These are phyloP conservation scores for Ectobius pallidus DNA, from an alignment of 2,888 invertebrate genomes.

Conservation along the genomic window DNA sequence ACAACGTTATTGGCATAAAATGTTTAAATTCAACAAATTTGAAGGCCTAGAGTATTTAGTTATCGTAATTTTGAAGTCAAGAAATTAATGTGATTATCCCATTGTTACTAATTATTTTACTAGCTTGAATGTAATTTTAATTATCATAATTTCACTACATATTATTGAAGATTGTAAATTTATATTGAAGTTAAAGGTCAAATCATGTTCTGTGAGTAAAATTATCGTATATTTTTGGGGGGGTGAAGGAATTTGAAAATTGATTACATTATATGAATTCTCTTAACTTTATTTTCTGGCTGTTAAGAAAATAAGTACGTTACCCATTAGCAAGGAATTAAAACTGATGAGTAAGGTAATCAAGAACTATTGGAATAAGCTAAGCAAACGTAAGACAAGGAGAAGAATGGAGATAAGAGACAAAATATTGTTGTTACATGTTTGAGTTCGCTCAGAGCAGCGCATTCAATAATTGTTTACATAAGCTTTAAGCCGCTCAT, in stretches of 20 bases:
- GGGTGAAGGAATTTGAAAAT: neutral
- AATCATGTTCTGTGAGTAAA: too few species aligned
- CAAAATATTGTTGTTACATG: slow-evolving; percentile 28
- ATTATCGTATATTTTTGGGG: too few species aligned
- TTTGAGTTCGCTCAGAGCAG: slow-evolving; percentile 19
- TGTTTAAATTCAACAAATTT: too few species aligned
- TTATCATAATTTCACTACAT: too few species aligned
- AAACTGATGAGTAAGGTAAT: neutral
- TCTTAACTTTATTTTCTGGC: neutral
- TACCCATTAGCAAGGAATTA: slow-evolving; percentile 1
- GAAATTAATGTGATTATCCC: too few species aligned
- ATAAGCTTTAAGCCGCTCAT: neutral
- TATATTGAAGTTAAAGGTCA: too few species aligned
- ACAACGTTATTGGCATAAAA: too few species aligned
- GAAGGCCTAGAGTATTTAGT: too few species aligned
- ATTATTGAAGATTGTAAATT: too few species aligned
- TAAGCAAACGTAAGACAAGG: neutral
- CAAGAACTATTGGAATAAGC: neutral
- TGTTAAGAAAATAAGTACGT: neutral
- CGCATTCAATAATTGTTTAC: slow-evolving; percentile 22
- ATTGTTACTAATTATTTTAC: too few species aligned
- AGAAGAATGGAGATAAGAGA: neutral
- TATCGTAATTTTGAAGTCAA: too few species aligned
- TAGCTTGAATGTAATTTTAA: too few species aligned
- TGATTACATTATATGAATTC: neutral